phyloP scores from a whole-genome alignment of 2,797 vertebrate genomes.

The Hyperoplus lanceolatus region DNA sequence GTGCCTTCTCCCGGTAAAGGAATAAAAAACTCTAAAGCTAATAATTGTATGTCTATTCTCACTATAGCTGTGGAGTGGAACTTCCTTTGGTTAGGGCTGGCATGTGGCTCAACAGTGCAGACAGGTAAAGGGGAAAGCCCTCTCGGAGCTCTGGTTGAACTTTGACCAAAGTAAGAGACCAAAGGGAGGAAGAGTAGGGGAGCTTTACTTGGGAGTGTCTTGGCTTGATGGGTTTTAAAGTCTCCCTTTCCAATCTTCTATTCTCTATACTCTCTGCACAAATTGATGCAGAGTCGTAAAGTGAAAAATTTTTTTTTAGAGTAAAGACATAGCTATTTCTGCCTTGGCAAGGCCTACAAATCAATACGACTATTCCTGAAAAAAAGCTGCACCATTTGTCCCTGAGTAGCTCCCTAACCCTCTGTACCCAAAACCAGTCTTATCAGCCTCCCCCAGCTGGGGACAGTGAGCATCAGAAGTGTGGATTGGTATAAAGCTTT shows the following conservation, averaged over 20 bases:
- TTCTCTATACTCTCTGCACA: slow-evolving; percentile 27
- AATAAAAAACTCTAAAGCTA: slow-evolving; percentile 30
- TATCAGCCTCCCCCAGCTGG: slow-evolving; percentile 76
- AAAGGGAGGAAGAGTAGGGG: slow-evolving; percentile 7
- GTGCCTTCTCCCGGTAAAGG: slow-evolving; percentile 24
- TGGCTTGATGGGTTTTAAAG: slow-evolving; percentile 44
- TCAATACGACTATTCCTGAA: slow-evolving; percentile 70
- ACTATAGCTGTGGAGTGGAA: slow-evolving; percentile 38
- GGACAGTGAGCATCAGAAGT: slow-evolving; percentile 58
- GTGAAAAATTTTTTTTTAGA: slow-evolving; percentile 48
- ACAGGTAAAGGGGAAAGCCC: slow-evolving; percentile 28
- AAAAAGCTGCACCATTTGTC: slow-evolving; percentile 54
- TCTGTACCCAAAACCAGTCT: slow-evolving; percentile 62
- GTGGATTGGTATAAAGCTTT: slow-evolving; percentile 49
- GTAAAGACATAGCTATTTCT: slow-evolving; percentile 64
- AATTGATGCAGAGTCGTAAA: slow-evolving; percentile 23
- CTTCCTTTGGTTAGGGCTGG: not conserved
- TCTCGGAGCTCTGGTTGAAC: slow-evolving; percentile 31
- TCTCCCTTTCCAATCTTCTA: slow-evolving; percentile 25
- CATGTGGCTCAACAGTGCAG: slow-evolving; percentile 22
- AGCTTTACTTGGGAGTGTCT: slow-evolving; percentile 36
- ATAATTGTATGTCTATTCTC: slow-evolving; percentile 55
- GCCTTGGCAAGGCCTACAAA: slow-evolving; percentile 57
- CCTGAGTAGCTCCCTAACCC: slow-evolving; percentile 60
- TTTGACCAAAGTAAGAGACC: slow-evolving; percentile 20